Conservation (phyloP, 2,888 invertebrate genomes). For the Perizoma affinitatum region DNA sequence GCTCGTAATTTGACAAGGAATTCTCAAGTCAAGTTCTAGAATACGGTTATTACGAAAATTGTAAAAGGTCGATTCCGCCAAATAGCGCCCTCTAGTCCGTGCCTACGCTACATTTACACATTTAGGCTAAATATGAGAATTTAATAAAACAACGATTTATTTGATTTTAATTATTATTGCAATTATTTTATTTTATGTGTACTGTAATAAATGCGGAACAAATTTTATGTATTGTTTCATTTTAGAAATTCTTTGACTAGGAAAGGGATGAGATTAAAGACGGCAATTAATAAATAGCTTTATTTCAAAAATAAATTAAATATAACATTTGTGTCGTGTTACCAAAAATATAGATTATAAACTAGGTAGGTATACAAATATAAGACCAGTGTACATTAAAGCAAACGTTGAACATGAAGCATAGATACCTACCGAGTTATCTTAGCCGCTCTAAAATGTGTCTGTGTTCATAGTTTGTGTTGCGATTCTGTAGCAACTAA, state of each 20-base stretch:
- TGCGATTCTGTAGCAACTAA: too few relatives aligned
- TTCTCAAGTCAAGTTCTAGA: too few relatives aligned
- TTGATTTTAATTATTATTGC: conserved; percentile 64
- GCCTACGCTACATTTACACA: conserved; percentile 56
- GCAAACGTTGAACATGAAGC: neutral
- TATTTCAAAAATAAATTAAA: conserved; percentile 72
- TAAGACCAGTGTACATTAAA: conserved; percentile 10
- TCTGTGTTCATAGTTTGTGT: too few relatives aligned
- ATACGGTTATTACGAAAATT: too few relatives aligned
- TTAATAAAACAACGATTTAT: conserved; percentile 67
- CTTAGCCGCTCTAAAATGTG: too few relatives aligned
- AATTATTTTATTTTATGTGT: conserved; percentile 73
- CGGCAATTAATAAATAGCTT: conserved; percentile 54
- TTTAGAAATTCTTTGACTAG: conserved; percentile 19
- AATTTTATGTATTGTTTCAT: conserved; percentile 59
- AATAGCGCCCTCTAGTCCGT: conserved; percentile 67
- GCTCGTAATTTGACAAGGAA: too few relatives aligned
- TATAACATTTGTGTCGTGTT: conserved; percentile 55
- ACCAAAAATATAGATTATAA: conserved; percentile 28
- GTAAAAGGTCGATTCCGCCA: conserved; percentile 22
- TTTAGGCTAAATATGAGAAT: conserved; percentile 55
- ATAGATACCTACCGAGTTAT: too few relatives aligned
- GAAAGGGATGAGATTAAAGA: neutral
- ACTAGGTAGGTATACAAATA: conserved; percentile 27
- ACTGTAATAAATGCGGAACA: conserved; percentile 75